These are phyloP conservation scores for Drosophila falleni DNA, from an alignment of 2,888 invertebrate genomes.

Conservation along the genomic window DNA sequence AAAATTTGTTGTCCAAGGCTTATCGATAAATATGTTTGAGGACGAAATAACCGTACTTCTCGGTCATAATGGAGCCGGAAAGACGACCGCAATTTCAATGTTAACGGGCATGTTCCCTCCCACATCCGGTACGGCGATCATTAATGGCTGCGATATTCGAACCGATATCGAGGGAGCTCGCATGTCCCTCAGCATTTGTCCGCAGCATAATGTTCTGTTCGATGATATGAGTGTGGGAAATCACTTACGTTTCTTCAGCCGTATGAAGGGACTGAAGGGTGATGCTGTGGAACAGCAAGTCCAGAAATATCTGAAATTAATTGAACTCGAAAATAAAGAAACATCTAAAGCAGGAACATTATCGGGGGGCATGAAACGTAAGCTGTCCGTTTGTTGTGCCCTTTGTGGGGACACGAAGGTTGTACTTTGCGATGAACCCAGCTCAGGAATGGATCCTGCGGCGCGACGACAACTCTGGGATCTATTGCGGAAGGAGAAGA, in stretches of 20 bases:
- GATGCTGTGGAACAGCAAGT: constrained; percentile 88
- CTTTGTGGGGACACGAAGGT: constrained; percentile 91
- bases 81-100: constrained; percentile 97
- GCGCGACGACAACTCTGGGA: constrained; percentile 94
- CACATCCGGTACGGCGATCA: constrained; percentile 89
- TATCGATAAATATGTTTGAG: constrained; percentile 93
- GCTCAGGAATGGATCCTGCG: constrained; percentile 95
- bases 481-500: constrained; percentile 90
- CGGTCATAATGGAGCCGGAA: constrained; percentile 94
- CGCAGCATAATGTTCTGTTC: constrained; percentile 94
- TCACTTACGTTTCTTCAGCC: constrained; percentile 93
- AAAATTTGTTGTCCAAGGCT: constrained; percentile 88
- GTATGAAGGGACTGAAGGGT: constrained; percentile 89
- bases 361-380: constrained; percentile 92
- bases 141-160: constrained; percentile 91
- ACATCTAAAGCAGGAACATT: constrained; percentile 87
- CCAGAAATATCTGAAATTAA: constrained; percentile 87
- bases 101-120: constrained; percentile 92
- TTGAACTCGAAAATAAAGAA: constrained; percentile 90
- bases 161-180: constrained; percentile 88
- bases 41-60: constrained; percentile 95
- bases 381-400: constrained; percentile 91
- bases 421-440: constrained; percentile 91
- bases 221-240: constrained; percentile 93
- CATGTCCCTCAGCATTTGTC: constrained; percentile 91